phyloP scores from a whole-genome alignment of 2,888 invertebrate species.

The Cantharis rustica region DNA sequence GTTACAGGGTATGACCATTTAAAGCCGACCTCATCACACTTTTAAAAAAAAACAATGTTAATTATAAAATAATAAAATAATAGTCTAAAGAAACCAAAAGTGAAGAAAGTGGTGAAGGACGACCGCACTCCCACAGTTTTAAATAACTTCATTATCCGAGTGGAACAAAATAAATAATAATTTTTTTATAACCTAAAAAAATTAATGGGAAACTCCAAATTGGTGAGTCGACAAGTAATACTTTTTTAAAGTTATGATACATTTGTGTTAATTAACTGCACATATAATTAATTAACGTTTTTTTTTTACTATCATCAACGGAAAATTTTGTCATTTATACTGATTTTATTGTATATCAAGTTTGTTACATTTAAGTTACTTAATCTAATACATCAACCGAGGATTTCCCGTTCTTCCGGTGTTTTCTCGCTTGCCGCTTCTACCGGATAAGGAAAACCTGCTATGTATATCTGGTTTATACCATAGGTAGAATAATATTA shows the following conservation, averaged over 20 bases:
- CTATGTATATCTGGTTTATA: too few relatives aligned
- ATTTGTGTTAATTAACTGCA: background rate
- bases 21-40: background rate
- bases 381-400: too few relatives aligned
- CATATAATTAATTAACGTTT: background rate
- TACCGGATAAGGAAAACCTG: too few relatives aligned
- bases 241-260: background rate
- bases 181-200: background rate
- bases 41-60: background rate
- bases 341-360: background rate
- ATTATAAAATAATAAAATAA: background rate
- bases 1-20: background rate
- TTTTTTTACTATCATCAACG: background rate
- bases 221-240: background rate
- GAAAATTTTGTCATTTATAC: background rate
- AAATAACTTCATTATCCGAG: background rate
- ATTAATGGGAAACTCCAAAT: background rate
- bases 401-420: too few relatives aligned
- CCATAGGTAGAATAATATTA: too few relatives aligned
- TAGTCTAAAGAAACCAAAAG: background rate
- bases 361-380: too few relatives aligned
- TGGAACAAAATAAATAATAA: background rate
- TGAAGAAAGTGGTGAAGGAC: slow-evolving; percentile 1
- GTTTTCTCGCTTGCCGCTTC: too few relatives aligned
- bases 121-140: background rate